A percentile compares a stretch with the other conserved stretches of the same genome.
phyloP scores from a whole-genome alignment of 2,797 vertebrate genomes.

The Trematocara caparti region DNA sequence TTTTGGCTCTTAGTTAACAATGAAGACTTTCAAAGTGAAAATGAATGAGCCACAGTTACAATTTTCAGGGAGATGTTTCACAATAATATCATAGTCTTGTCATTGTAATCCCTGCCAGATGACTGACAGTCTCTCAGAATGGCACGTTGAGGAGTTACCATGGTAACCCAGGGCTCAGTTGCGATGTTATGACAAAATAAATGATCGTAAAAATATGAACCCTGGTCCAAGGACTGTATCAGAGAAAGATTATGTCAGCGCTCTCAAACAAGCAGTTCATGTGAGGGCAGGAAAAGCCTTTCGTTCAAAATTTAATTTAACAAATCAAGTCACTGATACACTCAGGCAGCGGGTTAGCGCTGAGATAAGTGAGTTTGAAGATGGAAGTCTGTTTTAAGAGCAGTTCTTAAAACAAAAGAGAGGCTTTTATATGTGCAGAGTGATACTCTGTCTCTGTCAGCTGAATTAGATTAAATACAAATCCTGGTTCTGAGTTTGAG shows the following conservation, averaged over 20 bases:
- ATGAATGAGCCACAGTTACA: neutral
- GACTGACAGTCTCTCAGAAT: constrained; percentile 39
- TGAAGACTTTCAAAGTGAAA: neutral
- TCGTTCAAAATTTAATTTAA: neutral
- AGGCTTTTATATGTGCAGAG: neutral
- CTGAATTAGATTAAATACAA: constrained; percentile 10
- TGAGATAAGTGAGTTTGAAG: neutral
- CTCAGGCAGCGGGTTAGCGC: neutral
- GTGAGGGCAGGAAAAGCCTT: neutral
- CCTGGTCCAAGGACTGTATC: constrained; percentile 26
- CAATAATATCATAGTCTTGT: constrained; percentile 9
- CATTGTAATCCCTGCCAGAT: constrained; percentile 15
- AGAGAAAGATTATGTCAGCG: constrained; percentile 1
- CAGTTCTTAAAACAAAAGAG: neutral
- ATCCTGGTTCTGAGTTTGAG: neutral
- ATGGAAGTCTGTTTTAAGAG: neutral
- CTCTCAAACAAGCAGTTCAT: neutral
- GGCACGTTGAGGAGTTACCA: constrained; percentile 29
- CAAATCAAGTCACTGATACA: neutral
- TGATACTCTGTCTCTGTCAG: neutral
- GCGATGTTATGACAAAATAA: constrained; percentile 12
- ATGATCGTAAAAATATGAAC: constrained; percentile 36
- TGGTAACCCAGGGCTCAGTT: constrained; percentile 28
- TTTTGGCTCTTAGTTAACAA: neutral
- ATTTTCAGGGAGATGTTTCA: neutral